phyloP scores from a whole-genome alignment of 2,797 vertebrate species.

The Pangasius macronema region DNA sequence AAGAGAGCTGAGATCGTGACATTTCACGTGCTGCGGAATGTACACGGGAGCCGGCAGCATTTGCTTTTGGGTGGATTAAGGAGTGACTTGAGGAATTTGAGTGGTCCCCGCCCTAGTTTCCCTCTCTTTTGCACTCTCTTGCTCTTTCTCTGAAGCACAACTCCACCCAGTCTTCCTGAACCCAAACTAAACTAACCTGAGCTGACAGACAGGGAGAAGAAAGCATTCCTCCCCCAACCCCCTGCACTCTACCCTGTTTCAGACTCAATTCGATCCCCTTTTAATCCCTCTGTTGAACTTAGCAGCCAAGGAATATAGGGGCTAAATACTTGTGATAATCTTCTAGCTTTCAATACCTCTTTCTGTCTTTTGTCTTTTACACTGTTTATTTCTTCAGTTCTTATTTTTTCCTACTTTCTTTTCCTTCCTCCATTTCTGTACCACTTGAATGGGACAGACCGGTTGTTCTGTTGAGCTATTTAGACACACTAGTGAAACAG shows the following conservation, averaged over 20 bases:
- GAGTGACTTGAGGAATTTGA: slow-evolving; percentile 54
- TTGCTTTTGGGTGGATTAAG: slow-evolving; percentile 57
- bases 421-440: slow-evolving; percentile 46
- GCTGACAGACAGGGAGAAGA: slow-evolving; percentile 68
- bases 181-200: slow-evolving; percentile 69
- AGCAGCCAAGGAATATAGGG: slow-evolving; percentile 45
- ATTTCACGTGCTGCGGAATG: slow-evolving; percentile 44
- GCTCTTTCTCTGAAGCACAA: slow-evolving; percentile 42
- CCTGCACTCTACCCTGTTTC: slow-evolving; percentile 25
- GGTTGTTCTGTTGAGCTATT: slow-evolving; percentile 67
- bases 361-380: slow-evolving; percentile 5
- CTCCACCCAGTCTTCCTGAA: slow-evolving; percentile 55
- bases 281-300: slow-evolving; percentile 22
- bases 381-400: background rate
- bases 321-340: slow-evolving; percentile 71
- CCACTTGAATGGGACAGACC: slow-evolving; percentile 67
- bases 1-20: slow-evolving; percentile 44
- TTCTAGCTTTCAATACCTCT: slow-evolving; percentile 36
- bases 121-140: slow-evolving; percentile 20
- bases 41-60: slow-evolving; percentile 43
- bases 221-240: slow-evolving; percentile 45
- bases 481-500: slow-evolving; percentile 65
- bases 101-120: slow-evolving; percentile 40
- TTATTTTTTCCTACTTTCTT: background rate
- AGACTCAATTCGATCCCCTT: slow-evolving; percentile 12